A percentile compares a stretch with the other conserved stretches of the same genome.
Conservation (phyloP, 2,113 vertebrate genomes). For the Centropus unirufus region DNA sequence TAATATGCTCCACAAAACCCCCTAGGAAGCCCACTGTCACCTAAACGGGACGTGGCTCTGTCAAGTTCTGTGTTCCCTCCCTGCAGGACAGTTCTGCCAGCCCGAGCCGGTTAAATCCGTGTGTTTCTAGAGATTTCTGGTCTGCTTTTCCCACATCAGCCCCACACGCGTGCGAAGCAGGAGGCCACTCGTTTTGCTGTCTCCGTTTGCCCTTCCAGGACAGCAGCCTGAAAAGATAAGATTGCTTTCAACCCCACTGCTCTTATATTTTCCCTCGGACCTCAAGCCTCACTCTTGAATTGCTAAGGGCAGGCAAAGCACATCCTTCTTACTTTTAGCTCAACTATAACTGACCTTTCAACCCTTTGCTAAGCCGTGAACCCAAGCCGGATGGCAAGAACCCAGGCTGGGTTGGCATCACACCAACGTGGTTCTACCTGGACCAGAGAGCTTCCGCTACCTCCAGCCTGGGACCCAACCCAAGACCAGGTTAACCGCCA, state of each 20-base stretch:
- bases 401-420: neutral
- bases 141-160: neutral
- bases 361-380: neutral
- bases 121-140: neutral
- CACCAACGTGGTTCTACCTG: slow-evolving; percentile 41
- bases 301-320: neutral
- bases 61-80: neutral
- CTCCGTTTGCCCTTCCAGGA: neutral
- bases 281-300: neutral
- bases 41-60: neutral
- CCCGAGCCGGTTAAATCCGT: neutral
- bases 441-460: slow-evolving; percentile 63
- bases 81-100: neutral
- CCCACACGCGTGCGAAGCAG: accelerated
- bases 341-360: neutral
- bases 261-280: neutral
- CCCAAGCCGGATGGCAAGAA: neutral
- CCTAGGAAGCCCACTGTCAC: neutral
- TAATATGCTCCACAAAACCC: neutral
- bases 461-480: slow-evolving; percentile 3
- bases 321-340: neutral
- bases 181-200: neutral
- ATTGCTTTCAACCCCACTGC: neutral
- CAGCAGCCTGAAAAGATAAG: neutral
- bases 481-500: neutral